Evolutionary conservation across 1,140 invertebrate genomes (phyloP), one percentile per base, ranked within the genome.

Genomic region (Eumeta japonica): DNA sequence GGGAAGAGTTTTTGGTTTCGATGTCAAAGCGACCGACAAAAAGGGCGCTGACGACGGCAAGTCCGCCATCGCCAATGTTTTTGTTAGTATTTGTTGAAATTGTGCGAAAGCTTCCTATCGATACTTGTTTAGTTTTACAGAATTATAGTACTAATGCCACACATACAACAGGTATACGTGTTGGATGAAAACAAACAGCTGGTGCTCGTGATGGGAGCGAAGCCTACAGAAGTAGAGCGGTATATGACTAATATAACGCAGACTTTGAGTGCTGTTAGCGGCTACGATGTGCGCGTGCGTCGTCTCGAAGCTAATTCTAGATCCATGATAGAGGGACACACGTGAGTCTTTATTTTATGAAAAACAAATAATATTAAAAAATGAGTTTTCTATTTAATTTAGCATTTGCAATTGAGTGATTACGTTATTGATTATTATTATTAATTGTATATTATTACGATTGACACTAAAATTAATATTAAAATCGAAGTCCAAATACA

Each of bases 11-110:
- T 91, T 87, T 52, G 87, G 87, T 2, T 91, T 92, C 53, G 89
- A 92, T 70, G 88, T 92, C n/a, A 89, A 89, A 67, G 90, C 89
- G 3, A 90, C 87, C 0, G 90, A 93, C 56, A 80, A 82, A 39
- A 55, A 75, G 29, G 90, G 90, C 0, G 83, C 84, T 20, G 83
- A 88, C 46, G 84, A 88, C 55, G 89, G 89, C 0, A 81, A 81
- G 38, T 90, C 88, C 15, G 83, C 87, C 14, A 89, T 90, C 32
- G 84, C 85, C 28, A 90, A 90, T 55, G 86, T 92, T 41, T 88
- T 90, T 64, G 88, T 90, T 65, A 84, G 86, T 83, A 38, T 32
- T 16, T 18, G 7, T 29, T 18, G n/a, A 28, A 17, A 7, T 24
- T 24, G 20, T 24, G n/a, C 5, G 5, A 24, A 24, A 7, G 20